A percentile compares a stretch with the other conserved stretches of the same genome.
These are phyloP conservation scores for Lutjanus campechanus DNA, from an alignment of 2,797 vertebrate species.

Conservation along the genomic window DNA sequence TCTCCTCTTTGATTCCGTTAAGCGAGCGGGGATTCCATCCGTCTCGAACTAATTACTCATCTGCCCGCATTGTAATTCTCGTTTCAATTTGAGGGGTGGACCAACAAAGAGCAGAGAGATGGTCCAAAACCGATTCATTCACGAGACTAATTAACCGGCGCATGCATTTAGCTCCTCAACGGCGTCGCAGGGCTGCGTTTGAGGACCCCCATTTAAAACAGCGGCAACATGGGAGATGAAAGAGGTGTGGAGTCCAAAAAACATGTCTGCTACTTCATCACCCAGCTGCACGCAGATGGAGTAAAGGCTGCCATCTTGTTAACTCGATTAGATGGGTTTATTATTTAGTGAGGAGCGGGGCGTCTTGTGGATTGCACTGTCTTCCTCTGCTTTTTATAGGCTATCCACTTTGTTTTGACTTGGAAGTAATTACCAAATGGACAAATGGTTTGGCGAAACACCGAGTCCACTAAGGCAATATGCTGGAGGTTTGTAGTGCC, in stretches of 20 bases:
- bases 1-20: conserved; percentile 65
- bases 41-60: conserved; percentile 78
- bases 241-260: conserved; percentile 48
- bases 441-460: conserved; percentile 66
- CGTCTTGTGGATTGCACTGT: conserved; percentile 41
- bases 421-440: conserved; percentile 64
- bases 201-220: conserved; percentile 43
- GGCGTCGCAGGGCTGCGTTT: conserved; percentile 23
- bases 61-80: conserved; percentile 65
- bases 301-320: conserved; percentile 56
- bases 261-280: conserved; percentile 43
- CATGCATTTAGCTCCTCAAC: conserved; percentile 47
- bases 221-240: conserved; percentile 43
- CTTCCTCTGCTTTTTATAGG: conserved; percentile 49
- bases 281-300: conserved; percentile 48
- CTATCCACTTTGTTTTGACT: conserved; percentile 57
- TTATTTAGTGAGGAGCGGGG: conserved; percentile 62
- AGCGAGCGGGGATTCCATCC: conserved; percentile 67
- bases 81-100: conserved; percentile 71
- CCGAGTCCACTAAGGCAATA: conserved; percentile 44
- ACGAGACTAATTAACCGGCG: conserved; percentile 68
- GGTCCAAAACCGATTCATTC: conserved; percentile 66
- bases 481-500: conserved; percentile 36
- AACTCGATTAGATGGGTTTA: conserved; percentile 66
- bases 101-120: conserved; percentile 70